A percentile compares a stretch with the other conserved stretches of the same genome.
Evolutionary conservation across 2,113 vertebrate genomes (phyloP).

Genomic region (Orthonyx spaldingii): DNA sequence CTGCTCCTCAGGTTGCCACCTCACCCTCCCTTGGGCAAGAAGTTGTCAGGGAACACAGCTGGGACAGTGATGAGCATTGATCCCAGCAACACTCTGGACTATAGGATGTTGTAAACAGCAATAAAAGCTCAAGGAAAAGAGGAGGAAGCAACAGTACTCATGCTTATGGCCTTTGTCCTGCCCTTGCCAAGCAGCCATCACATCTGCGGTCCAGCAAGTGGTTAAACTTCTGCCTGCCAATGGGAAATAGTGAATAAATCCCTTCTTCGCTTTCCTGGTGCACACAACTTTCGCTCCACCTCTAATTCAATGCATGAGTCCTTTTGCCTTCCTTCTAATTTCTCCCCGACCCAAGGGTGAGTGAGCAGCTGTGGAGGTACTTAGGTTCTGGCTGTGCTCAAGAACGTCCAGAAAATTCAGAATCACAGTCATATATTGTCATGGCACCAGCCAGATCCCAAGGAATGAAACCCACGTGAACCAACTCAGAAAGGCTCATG

Average conservation of each 20-base stretch:
- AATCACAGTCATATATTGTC: background rate
- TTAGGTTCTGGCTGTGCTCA: background rate
- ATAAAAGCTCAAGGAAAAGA: background rate
- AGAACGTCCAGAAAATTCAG: background rate
- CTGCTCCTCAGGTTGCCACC: background rate
- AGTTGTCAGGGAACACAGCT: background rate
- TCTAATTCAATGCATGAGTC: background rate
- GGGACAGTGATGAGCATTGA: background rate
- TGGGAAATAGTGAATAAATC: background rate
- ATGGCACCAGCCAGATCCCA: background rate
- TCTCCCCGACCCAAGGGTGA: rapidly evolving
- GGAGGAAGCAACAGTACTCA: rapidly evolving
- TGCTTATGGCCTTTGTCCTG: background rate
- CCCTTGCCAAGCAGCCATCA: background rate
- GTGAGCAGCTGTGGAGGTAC: background rate
- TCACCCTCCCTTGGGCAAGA: background rate
- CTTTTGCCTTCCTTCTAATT: background rate
- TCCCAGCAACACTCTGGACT: background rate
- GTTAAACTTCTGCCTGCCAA: background rate
- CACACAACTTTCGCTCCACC: background rate
- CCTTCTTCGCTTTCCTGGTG: background rate
- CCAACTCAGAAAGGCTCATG: background rate
- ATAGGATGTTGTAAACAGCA: background rate
- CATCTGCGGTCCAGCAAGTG: background rate
- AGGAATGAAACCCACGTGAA: background rate